A percentile compares a stretch with the other conserved stretches of the same genome.
Evolutionary conservation across 2,888 invertebrate species (phyloP).

Genomic region (Thymelicus sylvestris): DNA sequence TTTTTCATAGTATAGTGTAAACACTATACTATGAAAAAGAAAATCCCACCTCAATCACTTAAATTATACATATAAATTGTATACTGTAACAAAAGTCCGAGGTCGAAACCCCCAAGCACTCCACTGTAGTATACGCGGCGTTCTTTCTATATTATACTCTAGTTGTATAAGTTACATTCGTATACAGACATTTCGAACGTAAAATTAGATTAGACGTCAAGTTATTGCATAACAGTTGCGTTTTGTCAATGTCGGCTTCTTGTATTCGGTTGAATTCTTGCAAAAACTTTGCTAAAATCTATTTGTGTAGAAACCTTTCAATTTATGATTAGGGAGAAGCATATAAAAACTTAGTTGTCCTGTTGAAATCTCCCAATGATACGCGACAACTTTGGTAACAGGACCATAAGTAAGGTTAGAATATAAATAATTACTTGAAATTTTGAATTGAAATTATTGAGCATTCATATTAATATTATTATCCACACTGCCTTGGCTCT

Average conservation of each 20-base stretch:
- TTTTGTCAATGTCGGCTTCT: constrained; percentile 1
- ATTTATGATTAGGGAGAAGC: not conserved
- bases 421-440: too few species aligned
- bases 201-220: constrained; percentile 8
- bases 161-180: not conserved
- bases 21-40: too few species aligned
- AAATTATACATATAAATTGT: too few species aligned
- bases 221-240: not conserved
- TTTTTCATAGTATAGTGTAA: too few species aligned
- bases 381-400: not conserved
- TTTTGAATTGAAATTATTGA: too few species aligned
- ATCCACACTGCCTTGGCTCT: too few species aligned
- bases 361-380: not conserved
- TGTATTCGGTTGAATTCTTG: not conserved
- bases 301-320: not conserved
- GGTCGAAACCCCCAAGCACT: too few species aligned
- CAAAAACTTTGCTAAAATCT: not conserved
- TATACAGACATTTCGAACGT: not conserved
- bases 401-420: not conserved
- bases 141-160: constrained; percentile 1
- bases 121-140: not conserved
- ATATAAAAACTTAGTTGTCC: not conserved
- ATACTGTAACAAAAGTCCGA: too few species aligned
- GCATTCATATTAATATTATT: too few species aligned
- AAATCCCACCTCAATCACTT: too few species aligned